A percentile compares a stretch with the other conserved stretches of the same genome.
Evolutionary conservation across 92 coral and sea anemone genomes (phyloP).

Genomic region (Siderastrea siderea): DNA sequence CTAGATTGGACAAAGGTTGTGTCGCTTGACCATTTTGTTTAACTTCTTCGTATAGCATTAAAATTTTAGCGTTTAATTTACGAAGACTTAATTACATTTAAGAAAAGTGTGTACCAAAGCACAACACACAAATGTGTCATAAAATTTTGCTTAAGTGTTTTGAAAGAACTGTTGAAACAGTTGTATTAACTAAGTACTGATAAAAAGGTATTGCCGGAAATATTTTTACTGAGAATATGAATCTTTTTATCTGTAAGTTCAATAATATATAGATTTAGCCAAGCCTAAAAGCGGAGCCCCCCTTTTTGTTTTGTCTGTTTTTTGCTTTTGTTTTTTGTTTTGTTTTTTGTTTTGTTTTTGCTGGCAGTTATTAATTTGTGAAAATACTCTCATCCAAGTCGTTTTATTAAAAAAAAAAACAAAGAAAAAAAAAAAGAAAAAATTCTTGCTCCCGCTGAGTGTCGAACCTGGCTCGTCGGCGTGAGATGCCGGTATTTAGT

Average conservation of each 20-base stretch:
- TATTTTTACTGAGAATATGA: not conserved
- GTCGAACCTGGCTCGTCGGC: too few relatives aligned
- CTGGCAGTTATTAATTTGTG: too few relatives aligned
- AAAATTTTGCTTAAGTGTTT: not conserved
- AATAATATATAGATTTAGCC: too few relatives aligned
- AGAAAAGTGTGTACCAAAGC: not conserved
- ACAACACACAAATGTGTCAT: not conserved
- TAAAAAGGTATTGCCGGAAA: not conserved
- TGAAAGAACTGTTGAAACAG: slow-evolving; percentile 1
- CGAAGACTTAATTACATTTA: not conserved
- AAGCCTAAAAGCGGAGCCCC: too few relatives aligned
- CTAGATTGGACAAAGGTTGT: slow-evolving; percentile 27
- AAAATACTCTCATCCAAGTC: too few relatives aligned
- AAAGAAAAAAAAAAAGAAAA: too few relatives aligned
- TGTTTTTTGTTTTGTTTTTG: too few relatives aligned
- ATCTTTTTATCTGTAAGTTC: not conserved
- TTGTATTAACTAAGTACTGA: not conserved
- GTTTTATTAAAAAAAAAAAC: too few relatives aligned
- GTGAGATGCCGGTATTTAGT: too few relatives aligned
- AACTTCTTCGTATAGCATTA: slow-evolving; percentile 4
- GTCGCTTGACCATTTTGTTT: not conserved
- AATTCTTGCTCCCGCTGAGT: too few relatives aligned
- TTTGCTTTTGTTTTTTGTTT: too few relatives aligned
- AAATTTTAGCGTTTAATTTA: not conserved
- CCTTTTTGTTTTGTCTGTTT: too few relatives aligned